Conservation (phyloP, 2,888 invertebrate species). For the Perizoma affinitatum region DNA sequence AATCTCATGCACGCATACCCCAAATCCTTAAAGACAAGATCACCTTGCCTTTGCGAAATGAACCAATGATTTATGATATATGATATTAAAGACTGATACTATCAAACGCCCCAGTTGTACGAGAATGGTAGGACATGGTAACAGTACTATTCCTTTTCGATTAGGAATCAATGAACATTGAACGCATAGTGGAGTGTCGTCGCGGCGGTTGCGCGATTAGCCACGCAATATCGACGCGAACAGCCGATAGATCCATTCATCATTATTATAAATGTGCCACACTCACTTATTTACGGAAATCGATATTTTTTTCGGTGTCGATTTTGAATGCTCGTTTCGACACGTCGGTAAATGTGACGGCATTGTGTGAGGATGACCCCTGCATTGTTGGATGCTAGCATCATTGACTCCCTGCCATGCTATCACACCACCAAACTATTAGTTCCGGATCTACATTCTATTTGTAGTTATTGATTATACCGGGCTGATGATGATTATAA, state of each 20-base stretch:
- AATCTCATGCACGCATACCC: constrained; percentile 8
- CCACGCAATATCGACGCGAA: constrained; percentile 76
- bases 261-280: constrained; percentile 84
- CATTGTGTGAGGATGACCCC: constrained; percentile 78
- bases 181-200: constrained; percentile 51
- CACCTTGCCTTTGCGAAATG: constrained; percentile 9
- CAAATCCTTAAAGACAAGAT: neutral
- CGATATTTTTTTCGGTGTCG: constrained; percentile 83
- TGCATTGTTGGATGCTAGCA: constrained; percentile 71
- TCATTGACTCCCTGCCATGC: constrained; percentile 53
- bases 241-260: constrained; percentile 79
- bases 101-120: constrained; percentile 68
- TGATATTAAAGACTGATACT: constrained; percentile 47
- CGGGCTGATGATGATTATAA: constrained; percentile 24
- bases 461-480: constrained; percentile 80
- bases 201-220: constrained; percentile 73
- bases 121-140: constrained; percentile 68
- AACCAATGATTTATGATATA: constrained; percentile 64
- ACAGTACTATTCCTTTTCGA: constrained; percentile 77
- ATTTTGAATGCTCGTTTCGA: constrained; percentile 76
- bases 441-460: constrained; percentile 71
- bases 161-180: constrained; percentile 73
- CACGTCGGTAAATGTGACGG: constrained; percentile 79
- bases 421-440: constrained; percentile 63
- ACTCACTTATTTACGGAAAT: constrained; percentile 85